Evolutionary conservation across 1,140 invertebrate genomes (phyloP).

Genomic region (Philotrypesis tridentata): DNA sequence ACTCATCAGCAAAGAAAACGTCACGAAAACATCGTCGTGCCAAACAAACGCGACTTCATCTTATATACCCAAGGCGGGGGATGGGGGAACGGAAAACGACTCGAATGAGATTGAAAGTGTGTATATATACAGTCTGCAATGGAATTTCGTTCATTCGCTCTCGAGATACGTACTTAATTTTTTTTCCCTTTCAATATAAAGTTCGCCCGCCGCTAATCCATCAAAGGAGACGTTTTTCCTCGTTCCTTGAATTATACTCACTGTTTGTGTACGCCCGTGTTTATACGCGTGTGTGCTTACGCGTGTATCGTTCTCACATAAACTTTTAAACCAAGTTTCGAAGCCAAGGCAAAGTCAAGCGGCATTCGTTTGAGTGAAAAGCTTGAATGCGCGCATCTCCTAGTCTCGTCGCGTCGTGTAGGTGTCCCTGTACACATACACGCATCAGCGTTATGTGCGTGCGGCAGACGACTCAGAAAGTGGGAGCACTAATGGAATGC

Average conservation of each 20-base stretch:
- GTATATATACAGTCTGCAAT: neutral
- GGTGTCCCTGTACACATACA: neutral
- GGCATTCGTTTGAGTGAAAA: conserved; percentile 20
- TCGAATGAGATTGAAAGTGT: conserved; percentile 10
- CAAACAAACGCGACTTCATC: neutral
- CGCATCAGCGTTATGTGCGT: neutral
- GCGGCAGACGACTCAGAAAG: neutral
- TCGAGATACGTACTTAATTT: conserved; percentile 23
- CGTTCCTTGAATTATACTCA: neutral
- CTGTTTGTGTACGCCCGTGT: no score
- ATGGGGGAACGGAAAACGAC: neutral
- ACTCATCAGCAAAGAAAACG: neutral
- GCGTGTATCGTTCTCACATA: neutral
- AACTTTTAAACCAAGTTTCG: conserved; percentile 3
- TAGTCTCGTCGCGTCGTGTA: neutral
- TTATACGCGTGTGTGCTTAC: no score
- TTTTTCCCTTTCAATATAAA: conserved; percentile 31
- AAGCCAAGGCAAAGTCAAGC: conserved; percentile 3
- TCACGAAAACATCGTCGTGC: neutral
- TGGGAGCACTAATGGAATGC: conserved; percentile 11
- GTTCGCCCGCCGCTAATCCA: conserved; percentile 11
- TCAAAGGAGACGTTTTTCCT: conserved; percentile 25
- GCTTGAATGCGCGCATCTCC: neutral
- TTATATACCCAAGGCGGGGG: neutral
- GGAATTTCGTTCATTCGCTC: neutral